A percentile compares a stretch with the other conserved stretches of the same genome.
These are phyloP conservation scores for Corydoras sp. DNA, from an alignment of 2,113 vertebrate genomes.

Conservation along the genomic window DNA sequence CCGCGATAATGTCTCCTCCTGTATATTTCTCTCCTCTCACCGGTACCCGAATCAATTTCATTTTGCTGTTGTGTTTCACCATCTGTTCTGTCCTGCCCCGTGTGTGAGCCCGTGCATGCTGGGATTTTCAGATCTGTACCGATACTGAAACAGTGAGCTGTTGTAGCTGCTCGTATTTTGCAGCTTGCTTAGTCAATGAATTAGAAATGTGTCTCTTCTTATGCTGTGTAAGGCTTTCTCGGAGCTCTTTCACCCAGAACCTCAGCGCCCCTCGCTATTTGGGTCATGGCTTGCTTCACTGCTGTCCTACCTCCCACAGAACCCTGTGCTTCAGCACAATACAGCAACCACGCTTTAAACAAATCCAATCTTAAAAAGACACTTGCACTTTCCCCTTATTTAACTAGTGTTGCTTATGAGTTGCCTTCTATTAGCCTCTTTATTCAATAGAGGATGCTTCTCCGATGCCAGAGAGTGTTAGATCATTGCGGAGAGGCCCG, in stretches of 20 bases:
- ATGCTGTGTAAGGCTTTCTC: too few relatives aligned
- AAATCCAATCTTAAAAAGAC: conserved; percentile 14
- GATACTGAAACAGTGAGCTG: too few relatives aligned
- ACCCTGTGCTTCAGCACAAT: neutral
- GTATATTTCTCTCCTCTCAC: neutral
- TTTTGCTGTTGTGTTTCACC: too few relatives aligned
- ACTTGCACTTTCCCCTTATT: conserved; percentile 42
- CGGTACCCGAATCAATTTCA: too few relatives aligned
- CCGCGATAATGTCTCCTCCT: neutral
- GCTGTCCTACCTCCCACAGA: conserved; percentile 11
- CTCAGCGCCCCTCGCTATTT: conserved; percentile 10
- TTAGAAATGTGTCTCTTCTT: too few relatives aligned
- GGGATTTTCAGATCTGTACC: too few relatives aligned
- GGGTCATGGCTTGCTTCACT: conserved; percentile 18
- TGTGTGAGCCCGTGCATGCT: too few relatives aligned
- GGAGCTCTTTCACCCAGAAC: neutral
- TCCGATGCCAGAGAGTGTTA: conserved; percentile 49
- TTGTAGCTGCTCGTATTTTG: too few relatives aligned
- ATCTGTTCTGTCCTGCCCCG: too few relatives aligned
- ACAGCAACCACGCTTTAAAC: conserved; percentile 8
- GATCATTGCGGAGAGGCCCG: conserved; percentile 50
- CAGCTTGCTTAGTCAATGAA: too few relatives aligned
- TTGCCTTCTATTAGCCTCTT: conserved; percentile 48
- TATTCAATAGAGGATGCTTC: conserved; percentile 52
- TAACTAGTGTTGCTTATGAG: conserved; percentile 46